Evolutionary conservation across 2,113 vertebrate genomes (phyloP).

Genomic region (Daboia siamensis): DNA sequence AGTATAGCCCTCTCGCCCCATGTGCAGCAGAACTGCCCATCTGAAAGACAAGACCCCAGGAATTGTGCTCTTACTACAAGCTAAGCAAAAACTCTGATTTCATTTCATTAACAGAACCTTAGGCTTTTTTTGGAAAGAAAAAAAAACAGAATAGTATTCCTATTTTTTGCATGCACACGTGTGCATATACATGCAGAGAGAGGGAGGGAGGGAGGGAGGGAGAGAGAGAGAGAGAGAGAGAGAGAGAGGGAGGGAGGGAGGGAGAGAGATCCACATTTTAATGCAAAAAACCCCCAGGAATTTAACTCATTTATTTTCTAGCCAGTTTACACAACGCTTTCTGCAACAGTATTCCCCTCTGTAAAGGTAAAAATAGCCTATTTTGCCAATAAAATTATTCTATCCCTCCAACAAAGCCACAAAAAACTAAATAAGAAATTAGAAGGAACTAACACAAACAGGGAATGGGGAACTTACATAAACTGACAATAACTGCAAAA

Average conservation of each 20-base stretch:
- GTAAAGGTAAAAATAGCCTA: not conserved
- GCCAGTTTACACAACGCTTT: not conserved
- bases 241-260: no score
- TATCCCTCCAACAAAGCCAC: not conserved
- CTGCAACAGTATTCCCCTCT: not conserved
- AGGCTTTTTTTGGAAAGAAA: not conserved
- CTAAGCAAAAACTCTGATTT: no score
- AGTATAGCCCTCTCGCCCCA: no score
- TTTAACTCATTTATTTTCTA: not conserved
- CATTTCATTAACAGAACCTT: not conserved
- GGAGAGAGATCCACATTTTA: no score
- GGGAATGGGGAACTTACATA: not conserved
- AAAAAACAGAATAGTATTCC: not conserved
- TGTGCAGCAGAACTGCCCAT: no score
- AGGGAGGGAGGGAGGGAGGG: no score
- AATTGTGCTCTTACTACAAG: no score
- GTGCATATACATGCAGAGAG: no score
- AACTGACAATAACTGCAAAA: not conserved
- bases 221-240: no score
- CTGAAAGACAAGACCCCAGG: no score
- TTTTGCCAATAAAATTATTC: not conserved
- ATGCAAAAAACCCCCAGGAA: not conserved
- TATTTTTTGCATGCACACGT: no score
- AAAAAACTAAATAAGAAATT: not conserved
- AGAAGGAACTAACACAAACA: not conserved